These are phyloP conservation scores for Halcyon chelicuti DNA, from an alignment of 2,797 vertebrate genomes.

Conservation along the genomic window DNA sequence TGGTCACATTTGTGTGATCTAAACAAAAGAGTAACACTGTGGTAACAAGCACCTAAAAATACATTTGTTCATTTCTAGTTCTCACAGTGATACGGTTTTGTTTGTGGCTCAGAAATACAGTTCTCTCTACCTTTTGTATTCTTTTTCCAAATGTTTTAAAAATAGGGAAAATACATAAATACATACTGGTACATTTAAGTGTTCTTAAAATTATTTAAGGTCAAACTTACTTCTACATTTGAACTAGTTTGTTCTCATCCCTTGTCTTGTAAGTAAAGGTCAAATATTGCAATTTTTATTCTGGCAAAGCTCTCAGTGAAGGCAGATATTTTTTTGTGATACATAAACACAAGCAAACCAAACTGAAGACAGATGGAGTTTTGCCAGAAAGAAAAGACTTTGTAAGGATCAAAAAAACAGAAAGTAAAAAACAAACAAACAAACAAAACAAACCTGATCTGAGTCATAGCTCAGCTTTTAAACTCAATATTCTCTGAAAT, in stretches of 20 bases:
- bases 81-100: neutral
- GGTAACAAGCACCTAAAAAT: neutral
- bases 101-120: neutral
- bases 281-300: neutral
- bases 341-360: slow-evolving; percentile 18
- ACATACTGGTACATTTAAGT: neutral
- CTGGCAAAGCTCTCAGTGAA: neutral
- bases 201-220: neutral
- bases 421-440: neutral
- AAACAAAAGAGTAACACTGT: neutral
- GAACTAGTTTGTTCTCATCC: neutral
- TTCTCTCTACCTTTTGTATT: neutral
- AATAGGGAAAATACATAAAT: neutral
- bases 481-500: neutral
- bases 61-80: neutral
- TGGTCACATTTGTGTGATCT: neutral
- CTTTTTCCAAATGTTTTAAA: neutral
- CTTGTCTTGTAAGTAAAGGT: neutral
- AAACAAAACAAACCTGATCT: neutral
- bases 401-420: slow-evolving; percentile 1
- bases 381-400: neutral
- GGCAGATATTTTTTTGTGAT: neutral
- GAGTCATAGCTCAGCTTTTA: neutral
- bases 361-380: neutral
- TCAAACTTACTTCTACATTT: neutral